A percentile compares a stretch with the other conserved stretches of the same genome.
phyloP scores from a whole-genome alignment of 35 echinoderm and acorn worm species.

The Apostichopus californicus region DNA sequence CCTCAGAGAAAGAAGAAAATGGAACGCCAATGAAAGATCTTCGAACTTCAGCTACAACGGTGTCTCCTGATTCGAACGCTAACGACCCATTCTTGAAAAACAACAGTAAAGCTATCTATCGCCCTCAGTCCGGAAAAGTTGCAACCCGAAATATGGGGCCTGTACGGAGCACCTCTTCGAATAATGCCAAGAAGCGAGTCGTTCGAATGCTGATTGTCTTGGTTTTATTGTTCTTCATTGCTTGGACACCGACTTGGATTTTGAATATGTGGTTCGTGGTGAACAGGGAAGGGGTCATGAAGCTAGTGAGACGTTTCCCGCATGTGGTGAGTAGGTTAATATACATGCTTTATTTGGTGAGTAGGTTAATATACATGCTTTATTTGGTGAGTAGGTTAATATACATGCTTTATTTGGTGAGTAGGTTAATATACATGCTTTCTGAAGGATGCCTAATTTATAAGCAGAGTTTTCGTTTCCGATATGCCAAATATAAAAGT shows the following conservation, averaged over 20 bases:
- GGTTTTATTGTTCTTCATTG: conserved; percentile 86
- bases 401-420: no score
- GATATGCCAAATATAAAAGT: no score
- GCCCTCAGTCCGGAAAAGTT: conserved; percentile 29
- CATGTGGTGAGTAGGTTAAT: conserved; percentile 52
- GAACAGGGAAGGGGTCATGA: background rate
- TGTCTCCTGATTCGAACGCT: conserved; percentile 8
- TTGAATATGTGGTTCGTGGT: conserved; percentile 78
- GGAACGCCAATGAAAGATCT: conserved; percentile 74
- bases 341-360: no score
- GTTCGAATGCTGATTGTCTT: conserved; percentile 94
- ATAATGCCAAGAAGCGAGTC: conserved; percentile 87
- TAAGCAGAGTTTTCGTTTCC: no score
- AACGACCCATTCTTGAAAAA: conserved; percentile 44
- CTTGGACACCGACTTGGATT: conserved; percentile 92
- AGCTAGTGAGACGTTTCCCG: background rate
- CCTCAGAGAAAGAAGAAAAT: conserved; percentile 85
- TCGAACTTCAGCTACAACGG: background rate
- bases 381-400: no score
- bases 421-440: no score
- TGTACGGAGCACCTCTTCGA: conserved; percentile 79
- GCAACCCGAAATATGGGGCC: conserved; percentile 42
- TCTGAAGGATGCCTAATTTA: no score
- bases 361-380: no score
- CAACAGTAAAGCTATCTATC: conserved; percentile 46